These are phyloP conservation scores for Marmota monax DNA, from an alignment of 2,113 vertebrate species.

Conservation along the genomic window DNA sequence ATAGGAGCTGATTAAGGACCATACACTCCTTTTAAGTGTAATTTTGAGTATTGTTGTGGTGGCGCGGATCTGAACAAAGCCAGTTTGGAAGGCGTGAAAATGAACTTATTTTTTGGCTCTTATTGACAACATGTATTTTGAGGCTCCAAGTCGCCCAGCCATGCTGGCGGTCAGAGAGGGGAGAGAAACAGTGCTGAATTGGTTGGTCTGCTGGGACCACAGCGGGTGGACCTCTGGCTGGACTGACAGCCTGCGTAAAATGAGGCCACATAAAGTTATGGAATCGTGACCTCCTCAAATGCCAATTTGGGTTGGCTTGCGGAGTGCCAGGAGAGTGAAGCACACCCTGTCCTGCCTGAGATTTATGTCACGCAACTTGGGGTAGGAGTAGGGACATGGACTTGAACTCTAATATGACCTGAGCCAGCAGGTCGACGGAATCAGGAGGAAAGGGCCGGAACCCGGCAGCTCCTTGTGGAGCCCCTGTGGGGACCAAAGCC, in stretches of 20 bases:
- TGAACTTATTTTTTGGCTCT: slow-evolving; percentile 19
- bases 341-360: neutral
- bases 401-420: fast-evolving
- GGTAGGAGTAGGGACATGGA: neutral
- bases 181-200: neutral
- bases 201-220: neutral
- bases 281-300: neutral
- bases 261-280: neutral
- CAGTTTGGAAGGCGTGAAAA: slow-evolving; percentile 19
- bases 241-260: neutral
- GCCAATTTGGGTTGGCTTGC: neutral
- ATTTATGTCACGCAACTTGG: neutral
- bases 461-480: neutral
- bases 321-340: neutral
- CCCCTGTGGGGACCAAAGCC: neutral
- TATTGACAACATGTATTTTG: slow-evolving; percentile 21
- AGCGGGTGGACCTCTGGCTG: neutral
- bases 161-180: neutral
- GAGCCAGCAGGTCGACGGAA: neutral
- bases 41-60: slow-evolving; percentile 35
- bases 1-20: slow-evolving; percentile 52
- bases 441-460: neutral
- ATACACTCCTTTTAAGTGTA: slow-evolving; percentile 27
- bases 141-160: neutral
- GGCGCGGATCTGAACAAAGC: slow-evolving; percentile 45